Conservation (phyloP, 1,140 invertebrate species). For the Megathymus violae region DNA sequence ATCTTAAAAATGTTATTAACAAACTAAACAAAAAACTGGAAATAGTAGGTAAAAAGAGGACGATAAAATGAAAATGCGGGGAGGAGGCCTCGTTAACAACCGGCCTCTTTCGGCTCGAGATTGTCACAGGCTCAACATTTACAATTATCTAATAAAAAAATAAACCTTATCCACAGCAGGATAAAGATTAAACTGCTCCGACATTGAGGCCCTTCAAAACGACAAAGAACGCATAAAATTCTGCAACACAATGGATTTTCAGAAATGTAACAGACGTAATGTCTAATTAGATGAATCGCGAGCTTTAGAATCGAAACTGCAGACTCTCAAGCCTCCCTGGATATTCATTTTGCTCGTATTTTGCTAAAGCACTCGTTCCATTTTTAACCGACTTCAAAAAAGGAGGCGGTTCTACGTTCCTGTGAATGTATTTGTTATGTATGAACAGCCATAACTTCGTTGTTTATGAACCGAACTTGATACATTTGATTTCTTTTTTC, state of each 20-base stretch:
- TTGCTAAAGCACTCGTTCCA: too few species aligned
- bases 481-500: too few species aligned
- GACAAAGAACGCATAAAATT: conserved; percentile 76
- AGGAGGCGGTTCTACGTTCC: too few species aligned
- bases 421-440: too few species aligned
- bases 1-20: conserved; percentile 31
- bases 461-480: too few species aligned
- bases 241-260: conserved; percentile 75
- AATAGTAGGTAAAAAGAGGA: conserved; percentile 49
- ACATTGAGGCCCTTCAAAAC: conserved; percentile 46
- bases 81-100: conserved; percentile 68
- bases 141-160: conserved; percentile 42
- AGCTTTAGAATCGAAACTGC: conserved; percentile 40
- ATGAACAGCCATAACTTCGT: too few species aligned
- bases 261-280: conserved; percentile 73
- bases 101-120: conserved; percentile 55
- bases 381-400: too few species aligned
- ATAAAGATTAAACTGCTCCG: conserved; percentile 46
- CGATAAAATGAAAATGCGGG: conserved; percentile 75
- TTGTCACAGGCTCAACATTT: conserved; percentile 68
- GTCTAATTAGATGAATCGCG: conserved; percentile 74
- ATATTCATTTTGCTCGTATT: background rate
- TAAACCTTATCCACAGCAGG: conserved; percentile 38
- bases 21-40: conserved; percentile 55
- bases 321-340: background rate